A percentile compares a stretch with the other conserved stretches of the same genome.
Conservation (phyloP, 1,140 invertebrate species). For the Sesamia nonagrioides region DNA sequence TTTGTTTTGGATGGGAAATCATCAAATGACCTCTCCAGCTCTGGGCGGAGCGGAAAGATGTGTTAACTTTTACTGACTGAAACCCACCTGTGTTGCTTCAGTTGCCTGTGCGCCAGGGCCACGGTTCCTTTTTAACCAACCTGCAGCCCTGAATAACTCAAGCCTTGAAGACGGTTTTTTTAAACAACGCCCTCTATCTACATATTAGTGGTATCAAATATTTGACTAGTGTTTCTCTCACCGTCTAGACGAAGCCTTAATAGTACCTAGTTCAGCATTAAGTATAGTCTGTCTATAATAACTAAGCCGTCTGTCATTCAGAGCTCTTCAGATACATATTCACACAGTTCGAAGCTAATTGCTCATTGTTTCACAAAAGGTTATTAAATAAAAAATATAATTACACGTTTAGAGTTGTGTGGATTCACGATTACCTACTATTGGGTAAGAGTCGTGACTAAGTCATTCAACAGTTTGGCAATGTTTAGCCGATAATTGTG, state of each 20-base stretch:
- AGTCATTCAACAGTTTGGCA: conserved; percentile 49
- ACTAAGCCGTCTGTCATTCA: neutral
- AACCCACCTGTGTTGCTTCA: no score
- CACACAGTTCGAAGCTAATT: neutral
- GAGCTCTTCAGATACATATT: neutral
- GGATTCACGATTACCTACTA: conserved; percentile 40
- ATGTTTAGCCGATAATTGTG: conserved; percentile 44
- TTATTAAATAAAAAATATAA: conserved; percentile 53
- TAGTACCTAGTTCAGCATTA: neutral
- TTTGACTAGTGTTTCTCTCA: neutral
- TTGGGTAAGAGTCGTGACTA: conserved; percentile 51
- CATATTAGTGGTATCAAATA: neutral
- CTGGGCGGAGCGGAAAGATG: no score
- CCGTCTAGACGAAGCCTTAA: neutral
- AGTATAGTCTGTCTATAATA: neutral
- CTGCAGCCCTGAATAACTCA: no score
- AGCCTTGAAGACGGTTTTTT: no score
- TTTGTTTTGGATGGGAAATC: no score
- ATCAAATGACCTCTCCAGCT: no score
- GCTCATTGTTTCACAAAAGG: conserved; percentile 46
- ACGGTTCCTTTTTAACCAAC: no score
- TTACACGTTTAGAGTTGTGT: conserved; percentile 37
- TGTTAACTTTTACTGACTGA: no score
- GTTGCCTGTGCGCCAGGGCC: no score
- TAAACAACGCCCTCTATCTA: no score